Conservation (phyloP, 2,888 invertebrate species). For the Tinea pellionella region DNA sequence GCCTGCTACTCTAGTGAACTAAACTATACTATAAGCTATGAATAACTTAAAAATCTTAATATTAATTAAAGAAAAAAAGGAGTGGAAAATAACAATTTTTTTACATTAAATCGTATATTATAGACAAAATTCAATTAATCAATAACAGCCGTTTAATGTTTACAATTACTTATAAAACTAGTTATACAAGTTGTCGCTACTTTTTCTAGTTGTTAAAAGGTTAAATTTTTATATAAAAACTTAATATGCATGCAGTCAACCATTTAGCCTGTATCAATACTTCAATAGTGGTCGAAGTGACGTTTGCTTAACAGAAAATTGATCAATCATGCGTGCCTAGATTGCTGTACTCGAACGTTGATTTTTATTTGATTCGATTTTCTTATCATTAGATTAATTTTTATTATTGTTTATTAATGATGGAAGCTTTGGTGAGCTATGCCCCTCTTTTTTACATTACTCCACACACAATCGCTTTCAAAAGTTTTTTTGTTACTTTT, state of each 20-base stretch:
- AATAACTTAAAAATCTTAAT: no score
- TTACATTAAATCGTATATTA: background rate
- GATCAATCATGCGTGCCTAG: background rate
- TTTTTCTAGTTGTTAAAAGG: background rate
- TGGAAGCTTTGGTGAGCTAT: no score
- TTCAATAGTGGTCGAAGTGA: background rate
- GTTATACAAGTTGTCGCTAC: background rate
- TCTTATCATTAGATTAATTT: no score
- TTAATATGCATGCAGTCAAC: conserved; percentile 7
- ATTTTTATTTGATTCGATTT: no score
- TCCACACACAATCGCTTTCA: no score
- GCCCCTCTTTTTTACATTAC: no score
- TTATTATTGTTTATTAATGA: no score
- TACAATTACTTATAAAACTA: background rate
- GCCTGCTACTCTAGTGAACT: no score
- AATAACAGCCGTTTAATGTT: background rate
- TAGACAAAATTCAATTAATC: conserved; percentile 4
- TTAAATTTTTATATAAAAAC: conserved; percentile 3
- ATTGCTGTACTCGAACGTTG: background rate
- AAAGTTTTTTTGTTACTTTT: no score
- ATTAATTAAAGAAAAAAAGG: no score
- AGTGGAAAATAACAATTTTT: background rate
- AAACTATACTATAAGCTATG: no score
- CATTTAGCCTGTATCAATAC: background rate
- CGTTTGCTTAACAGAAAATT: background rate